Evolutionary conservation across 1,140 invertebrate species (phyloP), one percentile per base, ranked within the genome.

Genomic region (Apis dorsata): DNA sequence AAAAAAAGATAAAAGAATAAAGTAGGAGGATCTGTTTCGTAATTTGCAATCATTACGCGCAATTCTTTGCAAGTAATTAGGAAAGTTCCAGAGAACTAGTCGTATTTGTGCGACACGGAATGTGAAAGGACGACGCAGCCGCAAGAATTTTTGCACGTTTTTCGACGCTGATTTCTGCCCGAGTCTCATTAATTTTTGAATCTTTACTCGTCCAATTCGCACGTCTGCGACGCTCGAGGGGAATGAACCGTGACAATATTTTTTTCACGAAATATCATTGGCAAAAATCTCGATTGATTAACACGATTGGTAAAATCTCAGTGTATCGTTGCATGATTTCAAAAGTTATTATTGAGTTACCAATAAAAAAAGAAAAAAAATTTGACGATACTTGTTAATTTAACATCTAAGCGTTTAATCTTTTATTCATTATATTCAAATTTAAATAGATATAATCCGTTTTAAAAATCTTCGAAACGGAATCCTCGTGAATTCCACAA

Each of bases 181-280:
- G n/a, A 10, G 63, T 17, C 53, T 63, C 72, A 76, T 76, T 69
- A 68, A 77, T 74, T 65, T 60, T 19, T 7, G 2, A 28, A 15
- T 24, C n/a, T 53, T 81, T 76, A 65, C 63, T 51, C 63, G 63
- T 60, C 10, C 19, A 59, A 69, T 81, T 81, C 65, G 65, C 80
- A 59, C 55, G 73, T 76, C 80, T 81, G 63, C 57, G 55, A 59
- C n/a, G 44, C n/a, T 34, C 63, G 63, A 53, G 72, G 63, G 73
- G 73, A 81, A 81, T 51, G 80, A 68, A 69, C 73, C 24, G 15
- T 53, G 71, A 66, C 63, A 51, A 60, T 49, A 34, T 24, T 12
- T 19, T 44, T 44, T 44, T 44, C 34, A 44, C n/a, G 24, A 21
- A 70, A 60, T 28, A 59, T 60, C 59, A 59, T 62, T 10, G 34